Conservation (phyloP, 2,888 invertebrate species). For the Tachina fera region DNA sequence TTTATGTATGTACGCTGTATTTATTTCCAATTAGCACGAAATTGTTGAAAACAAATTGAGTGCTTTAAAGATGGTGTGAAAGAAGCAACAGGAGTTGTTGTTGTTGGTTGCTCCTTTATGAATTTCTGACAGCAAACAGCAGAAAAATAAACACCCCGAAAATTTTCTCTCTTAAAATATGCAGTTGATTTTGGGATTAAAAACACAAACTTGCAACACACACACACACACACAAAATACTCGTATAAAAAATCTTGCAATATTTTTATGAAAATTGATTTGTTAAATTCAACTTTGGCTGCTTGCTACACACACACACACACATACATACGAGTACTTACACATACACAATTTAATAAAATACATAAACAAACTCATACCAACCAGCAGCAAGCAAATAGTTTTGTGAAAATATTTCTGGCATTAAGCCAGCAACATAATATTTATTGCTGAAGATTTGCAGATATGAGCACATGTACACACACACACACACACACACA, state of each 20-base stretch:
- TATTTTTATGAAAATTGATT: slow-evolving; percentile 53
- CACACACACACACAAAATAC: background rate
- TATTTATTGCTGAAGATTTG: slow-evolving; percentile 51
- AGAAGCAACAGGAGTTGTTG: background rate
- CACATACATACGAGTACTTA: background rate
- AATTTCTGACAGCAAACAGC: slow-evolving; percentile 24
- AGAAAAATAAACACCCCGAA: slow-evolving; percentile 14
- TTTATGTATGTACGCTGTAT: background rate
- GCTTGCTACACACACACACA: background rate
- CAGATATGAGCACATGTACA: slow-evolving; percentile 24
- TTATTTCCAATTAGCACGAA: slow-evolving; percentile 49
- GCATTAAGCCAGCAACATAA: slow-evolving; percentile 48
- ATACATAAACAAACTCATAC: slow-evolving; percentile 14
- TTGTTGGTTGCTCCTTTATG: background rate
- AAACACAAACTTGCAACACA: background rate
- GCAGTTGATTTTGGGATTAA: slow-evolving; percentile 44
- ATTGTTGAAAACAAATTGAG: slow-evolving; percentile 52
- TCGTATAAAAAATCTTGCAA: background rate
- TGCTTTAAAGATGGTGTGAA: slow-evolving; percentile 6
- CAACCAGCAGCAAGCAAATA: slow-evolving; percentile 39
- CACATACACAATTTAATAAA: background rate
- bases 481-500: background rate
- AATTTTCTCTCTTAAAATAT: slow-evolving; percentile 43
- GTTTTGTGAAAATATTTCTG: slow-evolving; percentile 57
- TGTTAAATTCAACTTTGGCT: slow-evolving; percentile 53